phyloP scores from a whole-genome alignment of 2,113 vertebrate species.

The Columba livia region DNA sequence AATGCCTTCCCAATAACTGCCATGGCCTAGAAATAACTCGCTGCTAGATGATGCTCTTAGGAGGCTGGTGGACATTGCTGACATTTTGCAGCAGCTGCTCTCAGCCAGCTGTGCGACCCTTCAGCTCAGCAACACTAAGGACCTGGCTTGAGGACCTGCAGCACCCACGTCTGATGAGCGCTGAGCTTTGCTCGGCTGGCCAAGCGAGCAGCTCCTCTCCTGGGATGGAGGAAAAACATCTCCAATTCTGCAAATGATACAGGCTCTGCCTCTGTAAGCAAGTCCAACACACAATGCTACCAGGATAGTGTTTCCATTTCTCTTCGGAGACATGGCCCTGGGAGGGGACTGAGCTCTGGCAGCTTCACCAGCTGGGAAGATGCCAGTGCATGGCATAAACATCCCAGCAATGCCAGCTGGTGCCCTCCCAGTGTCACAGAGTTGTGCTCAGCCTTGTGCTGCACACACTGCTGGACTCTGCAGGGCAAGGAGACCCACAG shows the following conservation, averaged over 20 bases:
- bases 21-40: not conserved
- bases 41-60: not conserved
- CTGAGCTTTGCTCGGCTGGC: not conserved
- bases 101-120: not conserved
- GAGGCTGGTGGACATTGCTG: not conserved
- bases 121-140: not conserved
- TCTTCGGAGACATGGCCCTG: not conserved
- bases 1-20: not conserved
- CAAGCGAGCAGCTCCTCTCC: not conserved
- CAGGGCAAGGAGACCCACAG: not conserved
- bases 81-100: not conserved
- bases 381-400: rapidly evolving
- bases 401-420: not conserved
- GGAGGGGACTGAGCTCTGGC: not conserved
- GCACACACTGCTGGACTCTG: not conserved
- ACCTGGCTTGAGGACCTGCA: not conserved
- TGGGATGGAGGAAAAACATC: not conserved
- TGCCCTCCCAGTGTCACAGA: not conserved
- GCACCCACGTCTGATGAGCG: not conserved
- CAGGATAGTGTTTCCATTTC: not conserved
- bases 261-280: not conserved
- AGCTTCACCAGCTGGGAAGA: not conserved
- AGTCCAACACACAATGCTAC: not conserved
- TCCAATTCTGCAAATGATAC: not conserved
- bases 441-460: not conserved